Evolutionary conservation across 2,113 vertebrate species (phyloP), one percentile per base, ranked within the genome.

Genomic region (Nesospiza acunhae): DNA sequence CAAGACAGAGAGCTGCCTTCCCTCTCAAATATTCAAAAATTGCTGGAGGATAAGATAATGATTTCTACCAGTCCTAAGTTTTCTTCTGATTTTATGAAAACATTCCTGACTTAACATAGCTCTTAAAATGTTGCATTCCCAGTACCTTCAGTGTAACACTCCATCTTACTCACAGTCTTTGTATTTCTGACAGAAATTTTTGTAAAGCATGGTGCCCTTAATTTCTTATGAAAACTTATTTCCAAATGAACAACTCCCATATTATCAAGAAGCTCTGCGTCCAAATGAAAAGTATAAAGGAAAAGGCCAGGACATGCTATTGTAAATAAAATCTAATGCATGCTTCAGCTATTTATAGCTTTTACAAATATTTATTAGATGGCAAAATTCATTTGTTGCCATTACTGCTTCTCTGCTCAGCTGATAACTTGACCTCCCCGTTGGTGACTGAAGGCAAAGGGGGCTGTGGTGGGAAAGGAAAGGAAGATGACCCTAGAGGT

Each of bases 291-390:
- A 78, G 16, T 55, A 52, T 39, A 83, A 89, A 95, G 70, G 49
- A 88, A 87, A 89, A 94, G 52, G 18, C 23, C 22, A 69, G 31
- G 33, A 69, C 63, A 42, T 39, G 52, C 68, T 87, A 21, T 24
- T 77, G 37, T 75, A 94, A 92, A 94, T 77, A 74, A 70, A 78
- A 52, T 56, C n/a, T 47, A 73, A 68, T 39, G 13, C 77, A 84
- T 47, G 35, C 46, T 87, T 73, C 47, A 68, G 59, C 60, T 93
- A 80, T 68, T 70, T 83, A 70, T 41, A 80, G 46, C 73, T 94
- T 86, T 84, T 56, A 82, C 23, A 95, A 90, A 87, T 90, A 49
- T 80, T 86, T 94, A 81, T 81, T 89, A 79, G 47, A 44, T 56
- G 52, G 39, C 55, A 84, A 82, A 63, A 78, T 72, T 60, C 13